Evolutionary conservation across 2,113 vertebrate species (phyloP), one percentile per base, ranked within the genome.

Genomic region (Epinephelus lanceolatus): DNA sequence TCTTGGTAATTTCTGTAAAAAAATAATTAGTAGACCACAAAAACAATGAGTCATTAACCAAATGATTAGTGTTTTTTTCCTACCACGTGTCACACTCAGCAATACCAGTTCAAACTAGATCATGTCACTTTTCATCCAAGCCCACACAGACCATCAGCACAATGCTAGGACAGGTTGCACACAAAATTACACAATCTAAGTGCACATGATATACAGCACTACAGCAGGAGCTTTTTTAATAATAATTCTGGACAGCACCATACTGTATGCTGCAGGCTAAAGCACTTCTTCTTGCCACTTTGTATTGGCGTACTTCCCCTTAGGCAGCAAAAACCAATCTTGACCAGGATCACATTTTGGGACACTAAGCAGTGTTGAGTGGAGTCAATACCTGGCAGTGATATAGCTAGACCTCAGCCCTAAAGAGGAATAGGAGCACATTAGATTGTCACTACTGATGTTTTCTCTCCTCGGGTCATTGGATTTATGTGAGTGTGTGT

Each of bases 311-410:
- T 33, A 63, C 40, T 77, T 85, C 52, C 83, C 87, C 75, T 86
- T 61, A 84, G 85, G 86, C 83, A 66, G 85, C 91, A 86, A 83
- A 93, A 91, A 89, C 33, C 90, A 86, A 85, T 89, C 87, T 93
- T 73, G 84, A 87, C 86, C 85, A 57, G 74, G 83, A 91, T 93
- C 89, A 62, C 84, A 89, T 86, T 91, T 89, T 85, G 65, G 80
- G 88, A 83, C 86, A 86, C 86, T 91, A 93, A 92, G 88, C 88
- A 93, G 83, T 89, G 89, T 82, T 90, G 91, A 94, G 83, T 76
- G 80, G 55, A 91, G 90, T 91, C 93, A 73, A 91, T 94, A 91
- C 86, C 87, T 94, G 92, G 92, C 89, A 88, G 86, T 91, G 69
- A 87, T 90, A 63, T 83, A 74, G 62, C 53, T n/a, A 85, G 83